Evolutionary conservation across 2,797 vertebrate genomes (phyloP).

Genomic region (Clarias laeviceps): DNA sequence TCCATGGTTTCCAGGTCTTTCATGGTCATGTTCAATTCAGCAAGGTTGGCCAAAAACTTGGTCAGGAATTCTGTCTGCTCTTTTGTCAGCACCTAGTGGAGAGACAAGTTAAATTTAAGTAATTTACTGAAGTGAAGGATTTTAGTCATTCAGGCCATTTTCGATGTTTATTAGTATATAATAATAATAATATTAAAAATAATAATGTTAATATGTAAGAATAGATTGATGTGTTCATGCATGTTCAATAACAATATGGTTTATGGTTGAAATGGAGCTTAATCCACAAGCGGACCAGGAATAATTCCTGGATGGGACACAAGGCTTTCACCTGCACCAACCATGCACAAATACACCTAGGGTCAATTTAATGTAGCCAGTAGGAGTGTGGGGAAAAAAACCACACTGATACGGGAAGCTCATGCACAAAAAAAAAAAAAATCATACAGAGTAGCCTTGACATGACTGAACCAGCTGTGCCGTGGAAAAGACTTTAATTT

Average conservation of each 20-base stretch:
- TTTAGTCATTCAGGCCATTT: not conserved
- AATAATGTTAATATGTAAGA: not conserved
- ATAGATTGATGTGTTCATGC: not conserved
- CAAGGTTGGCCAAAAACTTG: constrained; percentile 62
- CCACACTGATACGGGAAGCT: not conserved
- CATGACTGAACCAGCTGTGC: no score
- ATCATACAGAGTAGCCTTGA: not conserved
- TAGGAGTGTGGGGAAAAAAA: not conserved
- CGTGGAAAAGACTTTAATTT: no score
- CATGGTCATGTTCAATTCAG: constrained; percentile 55
- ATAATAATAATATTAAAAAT: no score
- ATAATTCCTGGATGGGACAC: not conserved
- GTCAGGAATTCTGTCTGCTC: constrained; percentile 57
- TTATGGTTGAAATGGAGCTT: not conserved
- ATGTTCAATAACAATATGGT: not conserved
- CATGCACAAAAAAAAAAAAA: not conserved
- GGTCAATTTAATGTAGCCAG: not conserved
- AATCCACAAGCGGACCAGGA: not conserved
- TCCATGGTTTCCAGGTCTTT: constrained; percentile 31
- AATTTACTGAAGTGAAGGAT: not conserved
- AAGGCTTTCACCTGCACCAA: no score
- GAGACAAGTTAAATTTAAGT: not conserved
- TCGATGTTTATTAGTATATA: not conserved
- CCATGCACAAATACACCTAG: not conserved
- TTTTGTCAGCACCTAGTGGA: constrained; percentile 56